Base-by-base conservation (phyloP, 2,113 vertebrate species). In the Erythrolamprus reginae region DNA sequence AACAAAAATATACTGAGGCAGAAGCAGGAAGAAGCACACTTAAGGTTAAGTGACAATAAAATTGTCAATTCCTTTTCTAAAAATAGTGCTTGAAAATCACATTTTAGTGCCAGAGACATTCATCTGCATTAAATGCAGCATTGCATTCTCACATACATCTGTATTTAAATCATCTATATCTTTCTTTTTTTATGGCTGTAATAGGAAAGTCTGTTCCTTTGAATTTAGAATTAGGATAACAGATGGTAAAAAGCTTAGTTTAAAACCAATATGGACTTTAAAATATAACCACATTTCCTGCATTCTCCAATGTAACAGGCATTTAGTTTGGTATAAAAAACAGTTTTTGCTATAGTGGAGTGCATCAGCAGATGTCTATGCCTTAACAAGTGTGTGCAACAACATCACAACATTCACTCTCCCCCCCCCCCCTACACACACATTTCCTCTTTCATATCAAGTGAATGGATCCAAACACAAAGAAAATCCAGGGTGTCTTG, bases 221-320 rank as follows among this genome's bases (percentile, higher is more conserved):
- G 52, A 28, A 92, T 95, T 96, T 91, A 91, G 6, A 45, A 12
- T 91, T 93, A 92, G 84, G 90, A 88, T 45, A 96, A 92, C 90
- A 95, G 93, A 95, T 51, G 47, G 56, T 28, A 26, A 95, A 95
- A 94, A 86, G 6, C 47, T 94, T 92, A 89, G 47, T 91, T 94
- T 95, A 95, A 77, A 95, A 92, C 82, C 94, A 95, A 92, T 93
- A 93, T 88, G 58, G 45, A 4, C 87, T 96, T 96, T 96, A 93
- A 94, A 96, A 95, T 95, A 95, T 95, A 88, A 95, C 88, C 88
- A 52, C 93, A 93, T 85, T 94, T 87, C 53, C 88, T 58, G 58
- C 86, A 93, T 92, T 95, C 56, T 93, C 90, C 92, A 86, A 82
- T 92, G 77, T 87, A 94, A 92, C 42, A 94, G 50, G 92, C 94